Conservation (phyloP, 2,888 invertebrate species). For the Cryptophagus acutangulus region DNA sequence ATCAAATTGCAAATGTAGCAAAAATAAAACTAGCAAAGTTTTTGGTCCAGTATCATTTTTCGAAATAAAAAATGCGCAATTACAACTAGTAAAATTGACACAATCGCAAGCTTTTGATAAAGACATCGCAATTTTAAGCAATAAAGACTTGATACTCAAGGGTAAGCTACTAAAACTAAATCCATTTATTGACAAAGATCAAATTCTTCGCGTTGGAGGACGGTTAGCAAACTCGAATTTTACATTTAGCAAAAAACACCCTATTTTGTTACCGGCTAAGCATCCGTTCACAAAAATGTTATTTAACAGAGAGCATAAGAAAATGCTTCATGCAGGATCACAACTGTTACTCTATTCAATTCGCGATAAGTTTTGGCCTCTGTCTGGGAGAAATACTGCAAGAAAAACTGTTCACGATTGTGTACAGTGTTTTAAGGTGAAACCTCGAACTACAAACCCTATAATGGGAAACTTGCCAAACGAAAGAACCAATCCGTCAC, state of each 20-base stretch:
- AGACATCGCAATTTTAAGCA: no score
- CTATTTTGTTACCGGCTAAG: slow-evolving; percentile 7
- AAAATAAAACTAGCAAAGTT: no score
- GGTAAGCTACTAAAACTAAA: no score
- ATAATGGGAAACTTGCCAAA: slow-evolving; percentile 13
- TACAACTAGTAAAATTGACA: no score
- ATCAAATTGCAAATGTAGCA: no score
- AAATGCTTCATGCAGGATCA: slow-evolving; percentile 6
- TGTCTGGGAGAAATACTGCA: not conserved
- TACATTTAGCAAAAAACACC: slow-evolving; percentile 3
- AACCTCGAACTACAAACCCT: not conserved
- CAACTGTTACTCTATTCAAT: slow-evolving; percentile 4
- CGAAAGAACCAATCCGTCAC: not conserved
- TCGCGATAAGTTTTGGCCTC: slow-evolving; percentile 9
- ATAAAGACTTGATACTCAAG: no score
- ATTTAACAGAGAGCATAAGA: not conserved
- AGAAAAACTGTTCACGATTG: slow-evolving; percentile 8
- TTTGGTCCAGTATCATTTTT: no score
- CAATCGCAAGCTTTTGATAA: no score
- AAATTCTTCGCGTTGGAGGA: slow-evolving; percentile 10
- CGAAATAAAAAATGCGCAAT: no score
- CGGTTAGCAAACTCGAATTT: slow-evolving; percentile 1
- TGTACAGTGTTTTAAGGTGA: slow-evolving; percentile 7
- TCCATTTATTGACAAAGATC: slow-evolving; percentile 8
- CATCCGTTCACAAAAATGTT: no score